Evolutionary conservation across 23 tunicate genomes (phyloP).

Genomic region (Botrylloides violaceus): DNA sequence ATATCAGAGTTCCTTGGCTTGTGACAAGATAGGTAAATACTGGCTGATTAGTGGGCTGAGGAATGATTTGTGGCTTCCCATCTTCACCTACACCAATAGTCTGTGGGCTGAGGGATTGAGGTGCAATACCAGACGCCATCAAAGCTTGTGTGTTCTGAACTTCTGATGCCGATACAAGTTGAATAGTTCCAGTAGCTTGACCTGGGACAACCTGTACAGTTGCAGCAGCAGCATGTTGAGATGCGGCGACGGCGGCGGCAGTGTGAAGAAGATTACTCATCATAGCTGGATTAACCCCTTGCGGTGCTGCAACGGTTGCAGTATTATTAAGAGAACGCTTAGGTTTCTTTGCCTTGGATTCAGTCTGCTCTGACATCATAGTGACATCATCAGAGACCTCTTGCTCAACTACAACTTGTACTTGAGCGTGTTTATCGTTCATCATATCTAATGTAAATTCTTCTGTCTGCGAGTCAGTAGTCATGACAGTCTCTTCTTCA

Average conservation of each 20-base stretch:
- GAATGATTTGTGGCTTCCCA: slow-evolving; percentile 31
- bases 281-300: slow-evolving; percentile 93
- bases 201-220: slow-evolving; percentile 94
- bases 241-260: slow-evolving; percentile 95
- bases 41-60: slow-evolving; percentile 55
- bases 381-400: slow-evolving; percentile 18
- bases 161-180: slow-evolving; percentile 68
- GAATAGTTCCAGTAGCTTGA: slow-evolving; percentile 91
- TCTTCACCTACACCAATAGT: slow-evolving; percentile 26
- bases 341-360: slow-evolving; percentile 5
- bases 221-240: slow-evolving; percentile 92
- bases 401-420: slow-evolving; percentile 88
- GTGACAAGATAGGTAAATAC: slow-evolving; percentile 84
- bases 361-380: background rate
- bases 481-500: slow-evolving; percentile 28
- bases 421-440: slow-evolving; percentile 34
- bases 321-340: slow-evolving; percentile 32
- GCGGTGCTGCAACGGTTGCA: slow-evolving; percentile 98
- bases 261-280: slow-evolving; percentile 91
- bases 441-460: slow-evolving; percentile 27
- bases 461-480: background rate
- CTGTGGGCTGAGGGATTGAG: slow-evolving; percentile 42
- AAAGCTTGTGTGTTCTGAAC: slow-evolving; percentile 78
- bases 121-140: slow-evolving; percentile 87
- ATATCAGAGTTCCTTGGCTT: slow-evolving; percentile 86